A percentile compares a stretch with the other conserved stretches of the same genome.
phyloP scores from a whole-genome alignment of 1,140 invertebrate species.

The Cephus cinctus region DNA sequence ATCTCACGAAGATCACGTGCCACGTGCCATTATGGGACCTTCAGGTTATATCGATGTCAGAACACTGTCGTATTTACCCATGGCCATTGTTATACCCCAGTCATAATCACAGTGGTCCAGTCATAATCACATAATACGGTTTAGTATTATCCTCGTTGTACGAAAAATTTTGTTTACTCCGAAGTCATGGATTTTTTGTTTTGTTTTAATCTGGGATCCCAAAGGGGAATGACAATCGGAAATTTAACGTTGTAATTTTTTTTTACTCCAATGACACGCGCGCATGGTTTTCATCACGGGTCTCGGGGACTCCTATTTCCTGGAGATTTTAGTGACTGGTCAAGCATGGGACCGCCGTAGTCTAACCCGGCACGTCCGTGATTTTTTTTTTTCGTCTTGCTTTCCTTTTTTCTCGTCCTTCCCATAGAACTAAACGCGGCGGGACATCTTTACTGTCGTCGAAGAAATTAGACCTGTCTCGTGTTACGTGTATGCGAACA shows the following conservation, averaged over 20 bases:
- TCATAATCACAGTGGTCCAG: too few species aligned
- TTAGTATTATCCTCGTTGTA: too few species aligned
- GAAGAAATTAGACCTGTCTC: conserved; percentile 35
- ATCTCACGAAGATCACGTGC: too few species aligned
- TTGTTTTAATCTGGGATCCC: conserved; percentile 1
- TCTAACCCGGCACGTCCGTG: conserved; percentile 20
- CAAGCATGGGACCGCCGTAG: conserved; percentile 1
- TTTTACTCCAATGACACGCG: too few species aligned
- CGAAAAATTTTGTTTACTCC: too few species aligned
- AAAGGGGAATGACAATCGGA: not conserved
- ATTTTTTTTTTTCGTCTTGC: conserved; percentile 11
- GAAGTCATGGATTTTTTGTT: too few species aligned
- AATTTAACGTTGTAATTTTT: conserved; percentile 4
- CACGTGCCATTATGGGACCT: too few species aligned
- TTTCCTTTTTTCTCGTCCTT: conserved; percentile 5
- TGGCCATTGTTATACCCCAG: too few species aligned
- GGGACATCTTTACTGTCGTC: conserved; percentile 25
- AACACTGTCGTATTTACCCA: too few species aligned
- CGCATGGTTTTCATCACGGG: conserved; percentile 17
- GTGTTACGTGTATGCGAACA: conserved; percentile 27
- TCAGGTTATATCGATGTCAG: too few species aligned
- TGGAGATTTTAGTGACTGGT: not conserved
- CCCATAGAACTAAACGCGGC: conserved; percentile 15
- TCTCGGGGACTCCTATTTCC: conserved; percentile 7
- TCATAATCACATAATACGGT: too few species aligned